Evolutionary conservation across 2,888 invertebrate genomes (phyloP), one percentile per base, ranked within the genome.

Genomic region (Petrolisthes cinctipes): DNA sequence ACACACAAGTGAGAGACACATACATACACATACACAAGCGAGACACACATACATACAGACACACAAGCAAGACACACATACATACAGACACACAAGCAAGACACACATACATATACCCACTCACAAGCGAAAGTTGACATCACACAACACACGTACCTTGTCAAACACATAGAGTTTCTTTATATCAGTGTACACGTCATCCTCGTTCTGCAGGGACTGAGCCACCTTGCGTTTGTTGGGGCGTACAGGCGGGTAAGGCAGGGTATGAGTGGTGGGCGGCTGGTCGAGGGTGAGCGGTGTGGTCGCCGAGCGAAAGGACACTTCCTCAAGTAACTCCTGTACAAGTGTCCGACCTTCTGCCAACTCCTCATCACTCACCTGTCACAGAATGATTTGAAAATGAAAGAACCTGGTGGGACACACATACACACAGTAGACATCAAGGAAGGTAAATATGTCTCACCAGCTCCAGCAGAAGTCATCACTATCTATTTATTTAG

Each of bases 151-250:
- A 37, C 37, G 37, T 56, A 88, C 88, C 85, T 88, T 88, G n/a
- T 82, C 85, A 85, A 75, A 78, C 23, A 82, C 85, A 82, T 88
- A 88, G n/a, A 88, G 88, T 66, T 85, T 84, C 85, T 88, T 88
- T 68, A 88, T 88, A 54, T 88, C 88, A 76, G 75, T 37, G 73
- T 85, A 88, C 85, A 85, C 23, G 20, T 88, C 87, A 5, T 87
- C 88, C 17, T 82, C 88, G 6, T 9, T 53, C 23, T 80, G 61
- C n/a, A 73, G 7, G 5, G 83, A 83, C 20, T 79, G 61, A 4
- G 80, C 83, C 56, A 88, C 88, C 75, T 88, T 88, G n/a, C 88
- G 81, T 56, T 88, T 88, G 82, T 85, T 88, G 54, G 88, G 88
- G 9, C 87, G 68, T 20, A 83, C 83, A 3, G 87, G 83, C 5